Conservation (phyloP, 1,140 invertebrate genomes). For the Cydia pomonella region DNA sequence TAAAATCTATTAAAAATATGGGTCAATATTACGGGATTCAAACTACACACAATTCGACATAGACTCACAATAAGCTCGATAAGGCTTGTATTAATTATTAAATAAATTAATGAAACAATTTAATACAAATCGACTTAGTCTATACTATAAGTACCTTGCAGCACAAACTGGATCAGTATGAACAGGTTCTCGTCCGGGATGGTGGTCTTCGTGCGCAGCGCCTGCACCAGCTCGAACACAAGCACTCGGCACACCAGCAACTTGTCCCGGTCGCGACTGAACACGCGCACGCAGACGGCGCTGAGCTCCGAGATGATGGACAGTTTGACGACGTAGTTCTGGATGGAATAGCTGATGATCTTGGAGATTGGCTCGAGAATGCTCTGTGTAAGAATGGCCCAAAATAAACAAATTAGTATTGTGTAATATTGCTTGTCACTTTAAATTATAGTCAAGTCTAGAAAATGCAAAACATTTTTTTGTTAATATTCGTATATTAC, state of each 20-base stretch:
- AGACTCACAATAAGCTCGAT: too few species aligned
- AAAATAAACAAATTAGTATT: too few species aligned
- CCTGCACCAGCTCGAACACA: slow-evolving; percentile 96
- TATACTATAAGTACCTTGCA: slow-evolving; percentile 81
- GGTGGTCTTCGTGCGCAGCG: slow-evolving; percentile 95
- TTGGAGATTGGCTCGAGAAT: slow-evolving; percentile 98
- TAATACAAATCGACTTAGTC: not conserved
- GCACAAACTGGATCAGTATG: slow-evolving; percentile 92
- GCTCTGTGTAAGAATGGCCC: slow-evolving; percentile 50
- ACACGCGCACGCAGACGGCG: slow-evolving; percentile 92
- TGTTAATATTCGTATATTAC: too few species aligned
- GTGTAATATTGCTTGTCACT: not conserved
- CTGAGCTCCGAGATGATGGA: slow-evolving; percentile 93
- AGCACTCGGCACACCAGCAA: slow-evolving; percentile 93
- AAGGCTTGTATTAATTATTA: too few species aligned
- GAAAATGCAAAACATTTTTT: too few species aligned
- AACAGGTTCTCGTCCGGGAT: slow-evolving; percentile 97
- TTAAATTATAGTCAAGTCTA: not conserved
- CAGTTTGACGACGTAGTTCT: slow-evolving; percentile 93
- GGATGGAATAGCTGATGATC: slow-evolving; percentile 93
- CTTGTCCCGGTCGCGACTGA: slow-evolving; percentile 96
- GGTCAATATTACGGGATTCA: not conserved
- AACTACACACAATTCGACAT: too few species aligned
- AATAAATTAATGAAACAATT: too few species aligned
- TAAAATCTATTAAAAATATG: not conserved